Base-by-base conservation (phyloP, 2,888 invertebrate species). In the Lasioglossum lativentre region DNA sequence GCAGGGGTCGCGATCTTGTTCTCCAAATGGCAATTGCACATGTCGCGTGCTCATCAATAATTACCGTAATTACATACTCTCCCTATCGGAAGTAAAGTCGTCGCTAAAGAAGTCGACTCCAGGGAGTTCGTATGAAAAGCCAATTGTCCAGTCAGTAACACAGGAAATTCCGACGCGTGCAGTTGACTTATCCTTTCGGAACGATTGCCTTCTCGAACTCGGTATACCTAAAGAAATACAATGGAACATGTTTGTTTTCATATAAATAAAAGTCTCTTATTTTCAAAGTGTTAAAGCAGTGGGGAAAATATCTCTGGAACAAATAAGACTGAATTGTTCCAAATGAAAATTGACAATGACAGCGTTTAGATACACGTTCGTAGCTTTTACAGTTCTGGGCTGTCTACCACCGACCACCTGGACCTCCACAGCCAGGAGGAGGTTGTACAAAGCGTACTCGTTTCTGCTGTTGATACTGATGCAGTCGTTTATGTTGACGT, bases 371-470 rank as follows among this genome's bases (percentile, higher is more conserved):
- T 27, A 59, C 14, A 59, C 59, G 59, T 59, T 59, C 4, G 1
- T 5, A 14, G n/a, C 4, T 14, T 27, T 59, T 12, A n/a, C 59
- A 27, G 4, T 59, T 27, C 27, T 59, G 27, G 59, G 59, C 27
- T 59, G 59, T n/a, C 5, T 59, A 4, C n/a, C 27, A 5, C 27
- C 59, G 12, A 12, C 27, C 4, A 59, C 5, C 4, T 59, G 59
- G 59, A 59, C 59, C 4, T 27, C 59, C 27, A 27, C 27, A 19
- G 34, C 2, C 0, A 75, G 56, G 38, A 75, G 38, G 1, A 23
- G 80, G 19, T 1, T 86, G 27, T 88, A 88, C 6, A 45, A 59
- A 5, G 1, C 27, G 0, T 88, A 83, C 4, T 80, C 86, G 1
- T 5, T 77, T 19, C 47, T 83, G 4, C 30, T 88, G 12, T 12